Conservation (phyloP, 2,797 vertebrate species). For the Galaxias olidus region DNA sequence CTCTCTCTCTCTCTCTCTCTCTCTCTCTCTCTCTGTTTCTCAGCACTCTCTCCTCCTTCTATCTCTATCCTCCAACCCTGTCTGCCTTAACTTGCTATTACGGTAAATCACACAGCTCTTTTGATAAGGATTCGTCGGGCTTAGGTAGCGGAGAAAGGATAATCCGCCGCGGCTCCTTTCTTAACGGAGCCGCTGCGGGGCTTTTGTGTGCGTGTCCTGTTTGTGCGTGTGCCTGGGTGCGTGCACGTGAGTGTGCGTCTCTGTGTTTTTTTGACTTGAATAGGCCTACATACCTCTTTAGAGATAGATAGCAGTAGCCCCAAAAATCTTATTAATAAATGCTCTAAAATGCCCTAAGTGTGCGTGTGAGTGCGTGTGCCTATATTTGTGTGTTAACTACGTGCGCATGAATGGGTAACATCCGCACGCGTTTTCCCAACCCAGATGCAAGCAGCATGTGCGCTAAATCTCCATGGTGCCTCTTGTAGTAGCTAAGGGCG, state of each 20-base stretch:
- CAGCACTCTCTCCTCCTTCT: slow-evolving; percentile 25
- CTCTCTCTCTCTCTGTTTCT: slow-evolving; percentile 23
- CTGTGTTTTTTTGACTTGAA: slow-evolving; percentile 8
- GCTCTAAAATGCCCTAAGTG: not conserved
- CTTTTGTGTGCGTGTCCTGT: not conserved
- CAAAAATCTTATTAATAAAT: no score
- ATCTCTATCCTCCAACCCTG: slow-evolving; percentile 18
- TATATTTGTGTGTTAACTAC: not conserved
- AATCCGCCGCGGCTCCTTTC: not conserved
- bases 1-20: slow-evolving; percentile 37
- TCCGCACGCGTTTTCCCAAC: not conserved
- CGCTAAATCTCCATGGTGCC: no score
- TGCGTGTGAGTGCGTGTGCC: not conserved
- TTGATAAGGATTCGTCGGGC: slow-evolving; percentile 18
- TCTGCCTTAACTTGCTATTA: slow-evolving; percentile 44
- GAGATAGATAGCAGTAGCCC: no score
- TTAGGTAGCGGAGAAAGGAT: not conserved
- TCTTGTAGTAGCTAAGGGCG: not conserved
- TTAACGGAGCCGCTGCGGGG: slow-evolving; percentile 3
- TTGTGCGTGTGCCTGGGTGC: not conserved
- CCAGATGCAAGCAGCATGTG: no score
- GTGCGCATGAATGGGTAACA: not conserved
- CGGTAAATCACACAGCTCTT: slow-evolving; percentile 23
- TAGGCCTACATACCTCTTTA: not conserved
- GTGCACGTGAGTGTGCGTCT: not conserved